Percentiles rank a stretch among this genome's conserved stretches.
These are phyloP conservation scores for Agrilus biguttatus DNA, from an alignment of 2,888 invertebrate genomes.

Conservation along the genomic window DNA sequence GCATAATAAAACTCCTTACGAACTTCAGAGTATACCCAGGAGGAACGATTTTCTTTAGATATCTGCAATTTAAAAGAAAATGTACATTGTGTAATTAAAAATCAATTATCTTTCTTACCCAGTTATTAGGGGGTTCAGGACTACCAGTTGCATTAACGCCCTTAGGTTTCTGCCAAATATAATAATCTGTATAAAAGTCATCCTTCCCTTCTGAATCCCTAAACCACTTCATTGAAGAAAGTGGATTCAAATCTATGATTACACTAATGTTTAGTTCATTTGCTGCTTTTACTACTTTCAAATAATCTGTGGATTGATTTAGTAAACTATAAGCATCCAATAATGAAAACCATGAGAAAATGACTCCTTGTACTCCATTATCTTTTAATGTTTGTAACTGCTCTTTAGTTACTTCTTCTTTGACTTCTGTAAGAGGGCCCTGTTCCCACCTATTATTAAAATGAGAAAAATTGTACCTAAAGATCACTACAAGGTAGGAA, in stretches of 20 bases:
- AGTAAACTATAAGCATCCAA: constrained; percentile 48
- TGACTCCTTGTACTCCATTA: constrained; percentile 46
- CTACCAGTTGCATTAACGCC: constrained; percentile 19
- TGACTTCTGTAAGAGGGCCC: constrained; percentile 57
- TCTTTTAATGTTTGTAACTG: constrained; percentile 25
- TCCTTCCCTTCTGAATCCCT: constrained; percentile 41
- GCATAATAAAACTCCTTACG: constrained; percentile 65
- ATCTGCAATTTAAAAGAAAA: constrained; percentile 6
- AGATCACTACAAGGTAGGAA: too few relatives aligned
- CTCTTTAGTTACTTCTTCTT: constrained; percentile 23
- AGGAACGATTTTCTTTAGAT: constrained; percentile 33
- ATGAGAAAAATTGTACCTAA: too few relatives aligned
- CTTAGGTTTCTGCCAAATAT: constrained; percentile 54
- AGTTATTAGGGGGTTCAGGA: constrained; percentile 48
- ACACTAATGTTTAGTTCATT: constrained; percentile 42
- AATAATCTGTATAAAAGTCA: constrained; percentile 53
- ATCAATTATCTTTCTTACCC: constrained; percentile 36
- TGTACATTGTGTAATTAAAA: not conserved
- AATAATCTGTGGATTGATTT: constrained; percentile 33
- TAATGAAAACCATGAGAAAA: constrained; percentile 40
- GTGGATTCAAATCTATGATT: constrained; percentile 62
- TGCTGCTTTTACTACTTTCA: constrained; percentile 32
- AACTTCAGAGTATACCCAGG: constrained; percentile 53
- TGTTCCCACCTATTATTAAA: constrained; percentile 48
- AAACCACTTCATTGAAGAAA: constrained; percentile 63